Percentiles rank a stretch among this genome's conserved stretches.
Conservation (phyloP, 2,888 invertebrate species). For the Oscheius sp. region DNA sequence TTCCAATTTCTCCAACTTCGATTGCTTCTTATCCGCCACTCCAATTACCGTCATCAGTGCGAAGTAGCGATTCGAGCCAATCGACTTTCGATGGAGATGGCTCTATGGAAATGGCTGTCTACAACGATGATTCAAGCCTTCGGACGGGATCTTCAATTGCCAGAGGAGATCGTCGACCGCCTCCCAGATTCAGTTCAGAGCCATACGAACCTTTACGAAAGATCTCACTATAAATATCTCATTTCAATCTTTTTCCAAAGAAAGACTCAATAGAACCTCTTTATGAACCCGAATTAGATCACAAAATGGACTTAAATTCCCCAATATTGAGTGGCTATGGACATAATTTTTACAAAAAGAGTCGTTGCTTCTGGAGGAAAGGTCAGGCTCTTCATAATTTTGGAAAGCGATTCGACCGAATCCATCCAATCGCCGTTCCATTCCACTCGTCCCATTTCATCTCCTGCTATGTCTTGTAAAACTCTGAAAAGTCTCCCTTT, state of each 20-base stretch:
- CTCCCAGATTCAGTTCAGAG: background rate
- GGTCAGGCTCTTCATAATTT: conserved; percentile 28
- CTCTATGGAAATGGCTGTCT: background rate
- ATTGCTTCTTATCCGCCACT: background rate
- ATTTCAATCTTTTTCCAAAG: no score
- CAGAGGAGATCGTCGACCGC: conserved; percentile 1
- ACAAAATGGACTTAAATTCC: conserved; percentile 8
- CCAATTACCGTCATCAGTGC: background rate
- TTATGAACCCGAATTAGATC: background rate
- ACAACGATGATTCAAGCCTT: conserved; percentile 11
- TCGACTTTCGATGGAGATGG: conserved; percentile 14
- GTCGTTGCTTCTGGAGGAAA: conserved; percentile 35
- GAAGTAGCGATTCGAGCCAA: conserved; percentile 3
- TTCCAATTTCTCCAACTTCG: background rate
- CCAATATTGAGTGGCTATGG: conserved; percentile 47
- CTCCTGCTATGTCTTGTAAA: conserved; percentile 38
- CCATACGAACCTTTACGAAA: conserved; percentile 9
- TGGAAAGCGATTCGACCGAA: conserved; percentile 39
- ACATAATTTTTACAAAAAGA: conserved; percentile 37
- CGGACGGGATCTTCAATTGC: conserved; percentile 15
- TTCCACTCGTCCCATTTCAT: conserved; percentile 44
- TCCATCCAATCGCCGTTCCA: conserved; percentile 38
- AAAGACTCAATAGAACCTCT: no score
- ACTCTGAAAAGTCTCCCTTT: conserved; percentile 19
- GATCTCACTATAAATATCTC: conserved; percentile 17